These are phyloP conservation scores for Aulostomus chinensis DNA, from an alignment of 2,797 vertebrate genomes.

Conservation along the genomic window DNA sequence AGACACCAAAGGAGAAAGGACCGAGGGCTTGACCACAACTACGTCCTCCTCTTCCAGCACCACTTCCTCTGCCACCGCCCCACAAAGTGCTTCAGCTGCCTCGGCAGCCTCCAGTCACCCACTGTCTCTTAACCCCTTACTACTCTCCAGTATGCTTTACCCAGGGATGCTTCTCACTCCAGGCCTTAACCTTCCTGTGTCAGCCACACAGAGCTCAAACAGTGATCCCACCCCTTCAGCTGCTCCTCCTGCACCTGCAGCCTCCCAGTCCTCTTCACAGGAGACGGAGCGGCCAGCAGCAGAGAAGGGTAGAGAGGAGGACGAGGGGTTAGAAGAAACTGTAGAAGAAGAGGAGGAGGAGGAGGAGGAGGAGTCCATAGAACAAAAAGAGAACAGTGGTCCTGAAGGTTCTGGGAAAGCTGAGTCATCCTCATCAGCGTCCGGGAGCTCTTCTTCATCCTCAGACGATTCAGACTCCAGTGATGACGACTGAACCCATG, in stretches of 20 bases:
- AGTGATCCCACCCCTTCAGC: slow-evolving; percentile 79
- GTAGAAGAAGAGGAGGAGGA: slow-evolving; percentile 84
- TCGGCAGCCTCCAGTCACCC: slow-evolving; percentile 83
- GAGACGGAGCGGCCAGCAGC: slow-evolving; percentile 60
- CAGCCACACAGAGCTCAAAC: slow-evolving; percentile 88
- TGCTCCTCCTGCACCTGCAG: slow-evolving; percentile 63
- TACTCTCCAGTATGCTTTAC: slow-evolving; percentile 98
- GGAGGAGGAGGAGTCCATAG: slow-evolving; percentile 84
- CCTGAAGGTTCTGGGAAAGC: slow-evolving; percentile 94
- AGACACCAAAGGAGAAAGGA: slow-evolving; percentile 92
- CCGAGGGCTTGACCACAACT: slow-evolving; percentile 85
- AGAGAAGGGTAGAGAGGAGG: slow-evolving; percentile 78
- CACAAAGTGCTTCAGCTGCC: slow-evolving; percentile 84
- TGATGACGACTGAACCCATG: slow-evolving; percentile 90
- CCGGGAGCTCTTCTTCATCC: slow-evolving; percentile 88
- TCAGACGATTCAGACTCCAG: slow-evolving; percentile 95
- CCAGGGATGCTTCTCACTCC: slow-evolving; percentile 99
- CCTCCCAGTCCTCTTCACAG: slow-evolving; percentile 76
- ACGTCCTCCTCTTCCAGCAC: slow-evolving; percentile 83
- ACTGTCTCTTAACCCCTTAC: slow-evolving; percentile 94
- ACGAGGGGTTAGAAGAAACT: slow-evolving; percentile 76
- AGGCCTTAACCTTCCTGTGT: slow-evolving; percentile 99
- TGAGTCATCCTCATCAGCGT: slow-evolving; percentile 89
- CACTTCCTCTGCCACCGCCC: slow-evolving; percentile 82
- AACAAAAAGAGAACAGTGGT: slow-evolving; percentile 93